These are phyloP conservation scores for Poicephalus meyeri DNA, from an alignment of 2,113 vertebrate species.

Conservation along the genomic window DNA sequence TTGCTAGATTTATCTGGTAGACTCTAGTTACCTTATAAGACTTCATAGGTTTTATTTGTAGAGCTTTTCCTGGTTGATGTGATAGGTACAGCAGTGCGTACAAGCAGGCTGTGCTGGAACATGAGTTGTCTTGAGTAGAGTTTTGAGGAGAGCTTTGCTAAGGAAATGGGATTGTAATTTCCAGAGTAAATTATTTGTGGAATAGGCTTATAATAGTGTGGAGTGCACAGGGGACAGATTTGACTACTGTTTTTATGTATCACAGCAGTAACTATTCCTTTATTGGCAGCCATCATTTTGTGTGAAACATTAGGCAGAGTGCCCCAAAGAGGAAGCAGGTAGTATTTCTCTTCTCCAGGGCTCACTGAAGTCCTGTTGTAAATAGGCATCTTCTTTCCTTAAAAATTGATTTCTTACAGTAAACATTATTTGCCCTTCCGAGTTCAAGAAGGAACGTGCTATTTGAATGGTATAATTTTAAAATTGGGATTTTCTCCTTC, in stretches of 20 bases:
- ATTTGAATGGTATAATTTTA: neutral
- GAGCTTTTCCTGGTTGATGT: neutral
- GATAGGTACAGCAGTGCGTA: neutral
- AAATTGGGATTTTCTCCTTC: neutral
- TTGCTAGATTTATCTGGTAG: neutral
- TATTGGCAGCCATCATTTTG: neutral
- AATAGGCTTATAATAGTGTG: rapidly evolving
- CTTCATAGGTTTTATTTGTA: neutral
- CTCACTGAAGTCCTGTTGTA: neutral
- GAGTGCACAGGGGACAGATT: neutral
- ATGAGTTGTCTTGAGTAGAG: neutral
- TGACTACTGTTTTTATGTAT: neutral
- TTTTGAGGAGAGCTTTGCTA: neutral
- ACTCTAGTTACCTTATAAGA: neutral
- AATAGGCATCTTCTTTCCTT: neutral
- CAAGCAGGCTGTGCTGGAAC: neutral
- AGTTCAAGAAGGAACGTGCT: neutral
- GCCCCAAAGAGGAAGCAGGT: neutral
- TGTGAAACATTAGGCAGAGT: neutral
- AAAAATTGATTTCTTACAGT: neutral
- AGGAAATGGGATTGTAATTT: neutral
- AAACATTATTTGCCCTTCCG: neutral
- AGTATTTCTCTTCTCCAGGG: neutral
- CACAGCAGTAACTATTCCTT: neutral
- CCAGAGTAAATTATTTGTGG: neutral